Percentiles rank a stretch among this genome's conserved stretches.
Evolutionary conservation across 2,888 invertebrate genomes (phyloP).

Genomic region (Drosophila glabriapex): DNA sequence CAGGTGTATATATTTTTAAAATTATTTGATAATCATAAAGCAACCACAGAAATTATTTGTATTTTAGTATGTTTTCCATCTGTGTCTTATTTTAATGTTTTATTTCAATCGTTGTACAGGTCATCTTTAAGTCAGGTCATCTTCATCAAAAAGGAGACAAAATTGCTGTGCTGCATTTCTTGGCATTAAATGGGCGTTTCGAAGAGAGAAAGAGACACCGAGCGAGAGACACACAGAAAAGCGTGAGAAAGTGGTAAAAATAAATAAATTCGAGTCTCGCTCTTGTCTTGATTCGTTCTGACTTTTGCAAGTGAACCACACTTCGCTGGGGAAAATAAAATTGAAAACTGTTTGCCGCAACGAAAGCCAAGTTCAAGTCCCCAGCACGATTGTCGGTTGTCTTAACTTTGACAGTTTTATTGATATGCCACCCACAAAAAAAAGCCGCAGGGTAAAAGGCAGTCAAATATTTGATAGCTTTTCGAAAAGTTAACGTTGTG

Average conservation of each 20-base stretch:
- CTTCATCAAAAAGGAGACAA: conserved; percentile 1
- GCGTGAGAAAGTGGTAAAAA: conserved; percentile 23
- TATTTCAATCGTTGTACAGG: not conserved
- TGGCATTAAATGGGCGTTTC: conserved; percentile 1
- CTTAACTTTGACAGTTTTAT: conserved; percentile 68
- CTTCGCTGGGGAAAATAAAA: conserved; percentile 32
- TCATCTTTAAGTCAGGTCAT: not conserved
- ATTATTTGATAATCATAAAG: not conserved
- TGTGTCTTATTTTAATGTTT: not conserved
- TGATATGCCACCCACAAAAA: conserved; percentile 46
- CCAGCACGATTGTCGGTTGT: conserved; percentile 35
- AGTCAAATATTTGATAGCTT: conserved; percentile 58
- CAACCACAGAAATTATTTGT: not conserved
- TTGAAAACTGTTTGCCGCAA: conserved; percentile 45
- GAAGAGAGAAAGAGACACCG: not conserved
- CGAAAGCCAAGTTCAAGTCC: conserved; percentile 33
- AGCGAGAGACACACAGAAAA: not conserved
- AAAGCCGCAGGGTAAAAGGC: conserved; percentile 22
- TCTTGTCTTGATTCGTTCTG: conserved; percentile 19
- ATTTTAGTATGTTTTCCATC: not conserved
- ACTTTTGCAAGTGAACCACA: conserved; percentile 34
- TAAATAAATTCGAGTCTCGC: conserved; percentile 26
- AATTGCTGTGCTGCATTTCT: conserved; percentile 6
- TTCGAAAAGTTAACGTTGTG: conserved; percentile 31
- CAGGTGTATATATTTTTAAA: not conserved